Conservation (phyloP, 1,140 invertebrate genomes). For the Bombus waltoni region DNA sequence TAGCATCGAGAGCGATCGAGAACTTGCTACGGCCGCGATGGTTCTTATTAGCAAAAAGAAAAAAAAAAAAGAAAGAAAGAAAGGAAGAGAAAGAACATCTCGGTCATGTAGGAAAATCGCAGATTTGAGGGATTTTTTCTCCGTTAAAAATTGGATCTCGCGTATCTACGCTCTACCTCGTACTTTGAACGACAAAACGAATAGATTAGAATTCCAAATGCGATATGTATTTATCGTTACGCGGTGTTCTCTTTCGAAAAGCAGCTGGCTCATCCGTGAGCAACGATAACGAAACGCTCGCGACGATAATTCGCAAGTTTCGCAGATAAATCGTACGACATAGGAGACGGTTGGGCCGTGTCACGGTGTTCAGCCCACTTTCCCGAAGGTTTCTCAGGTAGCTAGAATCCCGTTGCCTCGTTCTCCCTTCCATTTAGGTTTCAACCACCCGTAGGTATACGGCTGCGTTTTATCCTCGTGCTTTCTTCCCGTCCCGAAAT, state of each 20-base stretch:
- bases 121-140: background rate
- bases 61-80: too few species aligned
- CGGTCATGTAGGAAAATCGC: fast-evolving
- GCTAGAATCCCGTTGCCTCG: slow-evolving; percentile 47
- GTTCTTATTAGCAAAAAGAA: too few species aligned
- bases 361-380: slow-evolving; percentile 60
- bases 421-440: slow-evolving; percentile 17
- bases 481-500: slow-evolving; percentile 31
- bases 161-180: background rate
- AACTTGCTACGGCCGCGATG: too few species aligned
- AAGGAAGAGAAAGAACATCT: background rate
- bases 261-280: background rate
- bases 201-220: background rate
- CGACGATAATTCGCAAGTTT: slow-evolving; percentile 30
- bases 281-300: background rate
- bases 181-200: background rate
- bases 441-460: slow-evolving; percentile 44
- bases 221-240: background rate
- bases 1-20: too few species aligned
- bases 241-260: background rate
- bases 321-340: slow-evolving; percentile 46
- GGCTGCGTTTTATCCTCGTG: slow-evolving; percentile 45
- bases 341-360: slow-evolving; percentile 39
- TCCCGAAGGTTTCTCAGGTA: slow-evolving; percentile 67
- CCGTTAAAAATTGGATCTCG: background rate